These are phyloP conservation scores for Aptenodytes patagonicus DNA, from an alignment of 2,113 vertebrate species.

Conservation along the genomic window DNA sequence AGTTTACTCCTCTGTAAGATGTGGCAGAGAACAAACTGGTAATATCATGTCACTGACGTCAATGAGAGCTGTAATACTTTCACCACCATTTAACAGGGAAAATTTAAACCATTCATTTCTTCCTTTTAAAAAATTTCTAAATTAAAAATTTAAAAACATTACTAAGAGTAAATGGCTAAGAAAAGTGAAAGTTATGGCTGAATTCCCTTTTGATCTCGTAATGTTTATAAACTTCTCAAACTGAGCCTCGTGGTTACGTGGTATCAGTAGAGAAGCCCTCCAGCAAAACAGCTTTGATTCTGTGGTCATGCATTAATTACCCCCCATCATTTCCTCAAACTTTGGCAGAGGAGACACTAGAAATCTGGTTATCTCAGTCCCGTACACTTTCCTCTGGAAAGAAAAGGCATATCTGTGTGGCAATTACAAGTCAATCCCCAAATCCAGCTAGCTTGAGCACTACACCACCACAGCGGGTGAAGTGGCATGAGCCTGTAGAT, in stretches of 20 bases:
- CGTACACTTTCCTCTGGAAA: not conserved
- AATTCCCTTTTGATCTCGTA: constrained; percentile 61
- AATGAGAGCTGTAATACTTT: constrained; percentile 75
- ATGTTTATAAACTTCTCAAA: not conserved
- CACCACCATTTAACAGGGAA: constrained; percentile 69
- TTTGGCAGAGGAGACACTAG: not conserved
- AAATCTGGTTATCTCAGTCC: not conserved
- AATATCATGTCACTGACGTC: constrained; percentile 75
- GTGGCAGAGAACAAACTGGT: constrained; percentile 79
- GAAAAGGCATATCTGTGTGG: not conserved
- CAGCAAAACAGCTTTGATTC: not conserved
- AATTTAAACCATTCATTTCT: constrained; percentile 57
- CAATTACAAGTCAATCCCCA: not conserved
- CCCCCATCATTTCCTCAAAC: not conserved
- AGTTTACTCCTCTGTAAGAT: constrained; percentile 75
- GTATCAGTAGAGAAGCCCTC: not conserved
- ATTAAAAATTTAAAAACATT: constrained; percentile 65
- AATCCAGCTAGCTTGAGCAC: not conserved
- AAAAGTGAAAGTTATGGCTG: constrained; percentile 67
- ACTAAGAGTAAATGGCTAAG: constrained; percentile 64
- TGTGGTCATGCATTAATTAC: rapidly evolving
- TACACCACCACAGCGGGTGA: not conserved
- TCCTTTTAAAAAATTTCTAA: constrained; percentile 58
- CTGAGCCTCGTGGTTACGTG: not conserved
- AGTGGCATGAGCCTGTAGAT: rapidly evolving